Percentiles rank a stretch among this genome's conserved stretches.
Conservation (phyloP, 2,113 vertebrate species). For the Callospermophilus lateralis region DNA sequence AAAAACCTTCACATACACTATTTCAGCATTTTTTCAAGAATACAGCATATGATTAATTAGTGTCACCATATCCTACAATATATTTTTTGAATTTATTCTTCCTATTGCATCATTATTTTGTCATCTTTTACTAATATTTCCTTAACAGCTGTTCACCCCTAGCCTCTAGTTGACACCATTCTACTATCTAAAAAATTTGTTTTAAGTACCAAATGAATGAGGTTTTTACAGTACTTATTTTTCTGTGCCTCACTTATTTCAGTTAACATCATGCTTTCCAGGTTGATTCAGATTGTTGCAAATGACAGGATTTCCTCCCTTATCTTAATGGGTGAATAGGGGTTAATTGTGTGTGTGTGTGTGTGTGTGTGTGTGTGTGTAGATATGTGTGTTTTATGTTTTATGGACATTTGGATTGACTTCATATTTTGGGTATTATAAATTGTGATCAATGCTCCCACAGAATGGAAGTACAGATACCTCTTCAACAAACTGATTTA, state of each 20-base stretch:
- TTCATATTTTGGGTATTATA: neutral
- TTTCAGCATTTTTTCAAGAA: neutral
- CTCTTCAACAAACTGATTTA: neutral
- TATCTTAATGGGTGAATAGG: no score
- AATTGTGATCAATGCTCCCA: neutral
- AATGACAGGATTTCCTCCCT: no score
- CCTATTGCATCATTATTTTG: no score
- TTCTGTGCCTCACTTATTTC: neutral
- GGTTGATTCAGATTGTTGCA: no score
- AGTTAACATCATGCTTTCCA: no score
- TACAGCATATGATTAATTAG: neutral
- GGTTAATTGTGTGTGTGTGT: no score
- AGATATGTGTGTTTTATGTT: no score
- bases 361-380: neutral
- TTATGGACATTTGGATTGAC: neutral
- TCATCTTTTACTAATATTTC: neutral
- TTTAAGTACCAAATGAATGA: neutral
- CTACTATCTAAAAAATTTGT: neutral
- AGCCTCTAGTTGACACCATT: neutral
- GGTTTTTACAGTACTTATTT: neutral
- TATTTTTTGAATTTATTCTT: neutral
- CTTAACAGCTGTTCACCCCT: no score
- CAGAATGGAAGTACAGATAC: neutral
- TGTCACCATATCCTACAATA: neutral
- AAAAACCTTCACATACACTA: neutral